These are phyloP conservation scores for Drosophila aldrichi DNA, from an alignment of 2,888 invertebrate species.

Conservation along the genomic window DNA sequence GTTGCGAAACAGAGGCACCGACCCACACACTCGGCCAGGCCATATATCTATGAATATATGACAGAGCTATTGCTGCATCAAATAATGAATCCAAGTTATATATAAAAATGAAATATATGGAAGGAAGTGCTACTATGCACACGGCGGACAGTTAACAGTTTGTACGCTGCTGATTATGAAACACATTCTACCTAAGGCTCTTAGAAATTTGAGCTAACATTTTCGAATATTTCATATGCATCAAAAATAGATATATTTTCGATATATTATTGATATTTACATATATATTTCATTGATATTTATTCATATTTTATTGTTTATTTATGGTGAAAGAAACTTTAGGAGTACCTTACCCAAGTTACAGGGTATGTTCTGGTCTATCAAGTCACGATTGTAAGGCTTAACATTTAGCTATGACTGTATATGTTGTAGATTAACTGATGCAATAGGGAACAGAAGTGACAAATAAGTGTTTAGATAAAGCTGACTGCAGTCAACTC, in stretches of 20 bases:
- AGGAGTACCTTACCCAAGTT: not conserved
- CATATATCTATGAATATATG: conserved; percentile 7
- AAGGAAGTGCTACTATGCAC: not conserved
- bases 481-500: not conserved
- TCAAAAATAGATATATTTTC: too few relatives aligned
- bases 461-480: not conserved
- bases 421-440: not conserved
- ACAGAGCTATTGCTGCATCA: not conserved
- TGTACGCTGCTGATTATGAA: not conserved
- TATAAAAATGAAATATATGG: not conserved
- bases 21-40: not conserved
- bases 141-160: not conserved
- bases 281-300: too few relatives aligned
- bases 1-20: conserved; percentile 19
- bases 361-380: not conserved
- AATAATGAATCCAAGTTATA: not conserved
- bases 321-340: not conserved
- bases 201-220: not conserved
- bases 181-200: not conserved
- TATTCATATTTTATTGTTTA: not conserved
- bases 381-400: too few relatives aligned
- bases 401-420: not conserved
- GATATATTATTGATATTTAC: too few relatives aligned
- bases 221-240: too few relatives aligned
- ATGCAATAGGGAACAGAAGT: not conserved